Evolutionary conservation across 92 coral and sea anemone species (phyloP), one percentile per base, ranked within the genome.

Genomic region (Bergia puertoricense): DNA sequence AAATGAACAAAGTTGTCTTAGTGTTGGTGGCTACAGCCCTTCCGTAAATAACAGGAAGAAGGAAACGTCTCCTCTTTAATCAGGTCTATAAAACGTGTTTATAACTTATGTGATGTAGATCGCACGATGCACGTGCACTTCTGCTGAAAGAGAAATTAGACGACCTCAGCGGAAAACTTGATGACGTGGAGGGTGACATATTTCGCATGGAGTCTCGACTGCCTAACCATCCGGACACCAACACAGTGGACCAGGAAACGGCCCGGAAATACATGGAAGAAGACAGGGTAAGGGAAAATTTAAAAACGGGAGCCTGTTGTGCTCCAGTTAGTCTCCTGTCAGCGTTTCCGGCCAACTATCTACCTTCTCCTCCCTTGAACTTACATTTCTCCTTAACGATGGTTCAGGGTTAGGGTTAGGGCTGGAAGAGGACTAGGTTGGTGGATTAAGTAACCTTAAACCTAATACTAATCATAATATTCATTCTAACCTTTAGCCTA

Each of bases 121-220:
- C 89, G 10, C 65, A 82, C 7, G 90, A 87, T 15, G 85, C 72
- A 4, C 86, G 77, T 56, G 66, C 65, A 5, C 37, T 74, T 23
- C 85, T 87, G 18, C 81, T 87, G 80, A 69, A 75, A n/a, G 56
- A 81, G 15, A 89, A 88, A 82, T 67, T 87, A 0, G 88, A 91
- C 22, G 89, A 82, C 6, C 57, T 86, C 16, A 86, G 88, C 59
- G 88, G 85, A 3, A 86, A 89, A 79, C 90, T 91, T 22, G 81
- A 85, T 39, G 90, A 88, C 18, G 74, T 81, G 16, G 90, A 87
- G 71, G 85, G 36, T 38, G 71, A 50, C 36, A 73, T 62, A 48
- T 83, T 81, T 18, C 85, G 73, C 22, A 76, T 30, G 41, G 93
- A 91, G 10, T 50, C 81, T 30, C 72, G 10, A 15, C 42, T 84